Evolutionary conservation across 2,888 invertebrate species (phyloP), one percentile per base, ranked within the genome.

Genomic region (Erynnis tages): DNA sequence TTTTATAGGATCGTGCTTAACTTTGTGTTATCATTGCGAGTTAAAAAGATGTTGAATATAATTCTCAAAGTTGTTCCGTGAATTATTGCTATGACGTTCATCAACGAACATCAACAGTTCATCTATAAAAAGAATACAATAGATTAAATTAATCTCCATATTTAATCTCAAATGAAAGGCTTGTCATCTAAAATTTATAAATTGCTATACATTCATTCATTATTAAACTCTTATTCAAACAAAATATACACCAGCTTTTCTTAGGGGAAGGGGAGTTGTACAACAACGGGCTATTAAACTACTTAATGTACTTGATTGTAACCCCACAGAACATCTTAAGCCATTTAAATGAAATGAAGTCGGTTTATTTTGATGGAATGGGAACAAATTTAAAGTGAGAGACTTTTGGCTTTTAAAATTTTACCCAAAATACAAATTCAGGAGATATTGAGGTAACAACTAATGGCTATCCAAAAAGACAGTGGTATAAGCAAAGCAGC

Each of bases 241-340:
- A 32, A 38, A 30, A 40, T 14, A 11, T n/a, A 34, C 13, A 32
- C 23, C 47, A 48, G 41, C 25, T 41, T 49, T 41, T n/a, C 17
- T 41, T 23, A 11, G 13, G 34, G 27, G 43, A 27, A 43, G 43
- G 35, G 49, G 35, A 11, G 14, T 19, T 25, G 10, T 27, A 35
- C 16, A 50, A 50, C 43, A 43, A 50, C 35, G 43, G 49, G 41
- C 25, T 50, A 50, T 50, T 43, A 41, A 50, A 50, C 35, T 50
- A 50, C 35, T 43, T 50, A 35, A 50, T 50, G 34, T 49, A 34
- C 49, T 44, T 19, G 17, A 27, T 35, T 41, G 19, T 50, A 21
- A 34, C 50, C 43, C 35, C 27, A 27, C 10, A 32, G 14, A 37
- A 21, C 7, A 16, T 34, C 34, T 34, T 49, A 41, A 41, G 25